Base-by-base conservation (phyloP, 2,888 invertebrate species). In the Xylota segnis region DNA sequence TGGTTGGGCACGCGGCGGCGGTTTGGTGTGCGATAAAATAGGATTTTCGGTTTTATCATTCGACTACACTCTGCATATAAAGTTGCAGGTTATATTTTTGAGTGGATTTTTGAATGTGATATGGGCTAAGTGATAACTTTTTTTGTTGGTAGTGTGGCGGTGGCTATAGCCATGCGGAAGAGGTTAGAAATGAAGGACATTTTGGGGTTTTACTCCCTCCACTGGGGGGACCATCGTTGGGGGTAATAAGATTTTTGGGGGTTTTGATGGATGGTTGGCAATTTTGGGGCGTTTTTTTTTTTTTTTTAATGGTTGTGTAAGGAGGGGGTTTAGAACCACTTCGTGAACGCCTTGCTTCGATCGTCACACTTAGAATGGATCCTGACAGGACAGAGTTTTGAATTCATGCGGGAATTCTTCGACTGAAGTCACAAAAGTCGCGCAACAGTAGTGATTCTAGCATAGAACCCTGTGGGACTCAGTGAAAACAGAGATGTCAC, bases 1-100 rank as follows among this genome's bases (percentile, higher is more conserved):
- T 27, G 76, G 32, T 32, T 63, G 43, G 56, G 45, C 59, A 47
- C 56, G 52, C 54, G 56, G 63, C 52, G 14, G 70, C 54, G 71
- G 76, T 75, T 68, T 75, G 43, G 65, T 76, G 59, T 40, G 63
- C 86, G 86, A 86, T 86, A 86, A 86, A 86, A 82, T 86, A 82
- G 86, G 86, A 86, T 86, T 86, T 86, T 86, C 70, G 68, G 76
- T 77, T 82, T 86, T 86, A 86, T 86, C 86, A 86, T 72, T 72
- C 81, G 76, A 68, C 76, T 82, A 82, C 86, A 86, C 76, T 81
- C 86, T 86, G 81, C 82, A 86, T 86, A 84, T 75, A 79, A 86
- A 72, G 68, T 86, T 84, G 37, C 45, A 77, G 86, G 86, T 82
- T 86, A 68, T 82, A 66, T 58, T 76, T 71, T 72, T 63, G 68